Percentiles rank a stretch among this genome's conserved stretches.
Evolutionary conservation across 2,797 vertebrate species (phyloP).

Genomic region (Thunnus albacares): DNA sequence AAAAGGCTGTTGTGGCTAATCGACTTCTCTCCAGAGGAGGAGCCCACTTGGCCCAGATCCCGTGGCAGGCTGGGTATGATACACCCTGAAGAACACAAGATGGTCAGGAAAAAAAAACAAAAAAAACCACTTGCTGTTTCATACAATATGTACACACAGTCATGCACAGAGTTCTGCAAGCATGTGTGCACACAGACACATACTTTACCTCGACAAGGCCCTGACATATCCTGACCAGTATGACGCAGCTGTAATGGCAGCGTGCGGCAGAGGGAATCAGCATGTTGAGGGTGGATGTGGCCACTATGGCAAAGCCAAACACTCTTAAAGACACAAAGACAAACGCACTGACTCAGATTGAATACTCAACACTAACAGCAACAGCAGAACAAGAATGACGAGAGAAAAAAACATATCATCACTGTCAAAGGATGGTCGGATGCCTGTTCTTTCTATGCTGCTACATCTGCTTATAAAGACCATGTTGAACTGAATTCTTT

Average conservation of each 20-base stretch:
- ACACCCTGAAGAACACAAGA: slow-evolving; percentile 88
- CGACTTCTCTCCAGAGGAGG: slow-evolving; percentile 96
- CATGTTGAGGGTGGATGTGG: slow-evolving; percentile 94
- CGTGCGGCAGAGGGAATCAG: slow-evolving; percentile 93
- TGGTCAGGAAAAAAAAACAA: slow-evolving; percentile 20
- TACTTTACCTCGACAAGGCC: slow-evolving; percentile 92
- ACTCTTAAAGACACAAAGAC: slow-evolving; percentile 83
- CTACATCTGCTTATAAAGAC: not conserved
- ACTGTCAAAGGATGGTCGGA: not conserved
- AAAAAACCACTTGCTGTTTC: not conserved
- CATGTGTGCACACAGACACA: slow-evolving; percentile 11
- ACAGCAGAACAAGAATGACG: not conserved
- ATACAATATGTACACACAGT: not conserved
- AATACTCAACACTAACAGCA: not conserved
- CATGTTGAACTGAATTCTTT: not conserved
- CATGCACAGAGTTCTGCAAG: not conserved
- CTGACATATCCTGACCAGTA: slow-evolving; percentile 94
- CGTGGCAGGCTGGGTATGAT: slow-evolving; percentile 97
- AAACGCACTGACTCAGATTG: slow-evolving; percentile 24
- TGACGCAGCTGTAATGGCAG: slow-evolving; percentile 93
- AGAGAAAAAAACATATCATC: not conserved
- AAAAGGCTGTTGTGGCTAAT: slow-evolving; percentile 97
- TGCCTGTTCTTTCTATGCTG: not conserved
- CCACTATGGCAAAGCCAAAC: slow-evolving; percentile 95
- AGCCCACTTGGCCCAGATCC: slow-evolving; percentile 99